Evolutionary conservation across 2,113 vertebrate species (phyloP).

Genomic region (Eretmochelys imbricata): DNA sequence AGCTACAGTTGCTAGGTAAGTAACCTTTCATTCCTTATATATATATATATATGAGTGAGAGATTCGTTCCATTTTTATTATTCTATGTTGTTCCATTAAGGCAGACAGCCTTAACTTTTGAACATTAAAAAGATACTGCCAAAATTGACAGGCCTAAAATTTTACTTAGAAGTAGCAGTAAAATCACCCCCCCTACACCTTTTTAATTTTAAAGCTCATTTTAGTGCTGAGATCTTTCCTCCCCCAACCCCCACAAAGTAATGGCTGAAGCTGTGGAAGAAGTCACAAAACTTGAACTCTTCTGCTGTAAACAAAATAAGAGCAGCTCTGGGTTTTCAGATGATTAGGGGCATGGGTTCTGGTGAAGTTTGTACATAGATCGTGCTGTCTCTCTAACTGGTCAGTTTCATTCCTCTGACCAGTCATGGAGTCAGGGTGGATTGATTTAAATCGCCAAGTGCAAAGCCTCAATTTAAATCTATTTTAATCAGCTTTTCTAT

Average conservation of each 20-base stretch:
- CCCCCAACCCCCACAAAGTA: rapidly evolving
- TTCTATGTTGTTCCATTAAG: neutral
- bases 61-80: neutral
- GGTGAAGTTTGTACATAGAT: neutral
- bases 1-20: neutral
- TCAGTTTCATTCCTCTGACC: neutral
- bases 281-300: neutral
- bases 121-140: neutral
- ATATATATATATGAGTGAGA: neutral
- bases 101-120: neutral
- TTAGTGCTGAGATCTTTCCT: neutral
- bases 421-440: neutral
- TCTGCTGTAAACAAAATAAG: neutral
- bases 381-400: neutral
- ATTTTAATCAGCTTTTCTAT: too few species aligned
- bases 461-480: too few species aligned
- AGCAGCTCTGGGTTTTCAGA: neutral
- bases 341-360: neutral
- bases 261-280: neutral
- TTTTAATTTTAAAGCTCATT: neutral
- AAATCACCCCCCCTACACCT: neutral
- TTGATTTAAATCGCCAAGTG: too few species aligned
- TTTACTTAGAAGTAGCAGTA: neutral
- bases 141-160: neutral
- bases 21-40: neutral